Conservation (phyloP, 37 sponge, comb jelly and placozoan genomes). For the Dysidea cf. avara region DNA sequence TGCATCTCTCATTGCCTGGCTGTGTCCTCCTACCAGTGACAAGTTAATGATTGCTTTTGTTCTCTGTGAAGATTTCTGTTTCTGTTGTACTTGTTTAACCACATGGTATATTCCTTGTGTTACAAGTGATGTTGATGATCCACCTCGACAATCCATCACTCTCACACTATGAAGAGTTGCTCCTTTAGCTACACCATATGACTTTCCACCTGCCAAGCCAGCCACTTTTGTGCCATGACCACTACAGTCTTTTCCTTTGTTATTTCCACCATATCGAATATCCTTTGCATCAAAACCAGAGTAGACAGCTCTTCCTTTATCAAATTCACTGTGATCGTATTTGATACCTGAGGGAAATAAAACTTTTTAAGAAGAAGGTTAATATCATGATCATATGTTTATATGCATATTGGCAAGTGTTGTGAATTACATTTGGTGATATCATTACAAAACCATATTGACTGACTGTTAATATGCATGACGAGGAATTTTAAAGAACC, state of each 20-base stretch:
- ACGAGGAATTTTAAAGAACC: too few species aligned
- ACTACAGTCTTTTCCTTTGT: conserved; percentile 12
- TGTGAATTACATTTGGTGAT: too few species aligned
- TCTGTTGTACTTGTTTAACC: neutral
- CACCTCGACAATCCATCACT: conserved; percentile 11
- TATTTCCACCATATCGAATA: neutral
- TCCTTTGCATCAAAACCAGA: conserved; percentile 3
- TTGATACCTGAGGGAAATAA: neutral
- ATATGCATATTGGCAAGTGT: too few species aligned
- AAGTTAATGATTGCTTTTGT: conserved; percentile 1
- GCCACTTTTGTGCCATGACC: conserved; percentile 26
- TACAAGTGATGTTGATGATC: neutral
- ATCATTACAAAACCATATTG: too few species aligned
- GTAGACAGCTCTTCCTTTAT: neutral
- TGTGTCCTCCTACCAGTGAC: conserved; percentile 7
- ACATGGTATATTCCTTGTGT: conserved; percentile 11
- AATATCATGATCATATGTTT: too few species aligned
- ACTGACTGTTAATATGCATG: too few species aligned
- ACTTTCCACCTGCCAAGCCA: conserved; percentile 12
- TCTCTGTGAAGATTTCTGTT: neutral
- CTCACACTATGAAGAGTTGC: conserved; percentile 20
- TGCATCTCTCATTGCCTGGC: neutral
- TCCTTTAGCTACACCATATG: conserved; percentile 13
- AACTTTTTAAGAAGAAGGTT: too few species aligned
- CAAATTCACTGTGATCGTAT: conserved; percentile 20